Conservation (phyloP, 2,113 vertebrate species). For the Meleagris gallopavo region DNA sequence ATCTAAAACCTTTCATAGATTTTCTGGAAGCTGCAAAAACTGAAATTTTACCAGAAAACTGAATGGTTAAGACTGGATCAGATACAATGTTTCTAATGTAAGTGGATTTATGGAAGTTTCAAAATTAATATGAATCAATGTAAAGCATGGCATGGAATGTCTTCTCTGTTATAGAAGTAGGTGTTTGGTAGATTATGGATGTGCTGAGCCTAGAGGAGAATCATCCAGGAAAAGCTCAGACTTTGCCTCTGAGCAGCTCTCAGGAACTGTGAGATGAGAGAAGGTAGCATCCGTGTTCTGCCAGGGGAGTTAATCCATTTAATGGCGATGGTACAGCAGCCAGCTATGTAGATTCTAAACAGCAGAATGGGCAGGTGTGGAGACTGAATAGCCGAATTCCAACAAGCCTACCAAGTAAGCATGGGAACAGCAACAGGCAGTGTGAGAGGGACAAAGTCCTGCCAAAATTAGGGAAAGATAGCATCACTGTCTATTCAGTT, state of each 20-base stretch:
- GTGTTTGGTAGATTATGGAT: background rate
- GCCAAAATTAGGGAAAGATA: background rate
- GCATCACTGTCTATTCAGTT: background rate
- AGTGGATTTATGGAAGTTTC: background rate
- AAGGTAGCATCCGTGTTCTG: background rate
- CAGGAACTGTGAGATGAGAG: background rate
- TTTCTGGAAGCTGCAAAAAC: background rate
- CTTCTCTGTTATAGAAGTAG: accelerated
- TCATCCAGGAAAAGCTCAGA: background rate
- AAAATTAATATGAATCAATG: background rate
- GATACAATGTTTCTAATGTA: accelerated
- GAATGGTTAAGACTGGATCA: accelerated
- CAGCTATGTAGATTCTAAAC: no score
- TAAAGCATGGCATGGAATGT: accelerated
- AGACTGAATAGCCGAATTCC: background rate
- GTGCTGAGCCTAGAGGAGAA: background rate
- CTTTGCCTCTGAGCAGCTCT: background rate
- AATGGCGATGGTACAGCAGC: accelerated
- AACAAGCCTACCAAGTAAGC: background rate
- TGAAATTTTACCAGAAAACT: background rate
- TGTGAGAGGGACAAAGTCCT: accelerated
- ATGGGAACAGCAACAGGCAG: background rate
- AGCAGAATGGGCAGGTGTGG: accelerated
- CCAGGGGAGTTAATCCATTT: accelerated
- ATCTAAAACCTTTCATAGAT: background rate